Percentiles rank a stretch among this genome's conserved stretches.
Conservation (phyloP, 2,888 invertebrate genomes). For the Melanostoma mellinum region DNA sequence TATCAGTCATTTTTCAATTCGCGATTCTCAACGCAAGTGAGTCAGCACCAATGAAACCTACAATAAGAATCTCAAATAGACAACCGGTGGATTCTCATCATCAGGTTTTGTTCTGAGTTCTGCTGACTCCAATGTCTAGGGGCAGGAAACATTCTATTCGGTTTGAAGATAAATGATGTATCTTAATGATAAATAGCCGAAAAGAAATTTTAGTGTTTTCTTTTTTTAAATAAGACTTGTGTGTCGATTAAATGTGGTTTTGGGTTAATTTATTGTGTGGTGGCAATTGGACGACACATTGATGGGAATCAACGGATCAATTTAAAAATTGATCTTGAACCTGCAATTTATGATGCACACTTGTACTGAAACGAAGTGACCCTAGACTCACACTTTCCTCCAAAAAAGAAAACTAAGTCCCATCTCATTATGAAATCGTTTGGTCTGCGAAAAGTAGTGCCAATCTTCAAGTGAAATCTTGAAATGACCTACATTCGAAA, state of each 20-base stretch:
- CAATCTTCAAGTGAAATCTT: too few relatives aligned
- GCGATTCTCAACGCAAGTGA: slow-evolving; percentile 37
- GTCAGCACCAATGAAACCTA: slow-evolving; percentile 10
- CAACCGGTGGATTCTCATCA: slow-evolving; percentile 37
- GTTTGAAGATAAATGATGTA: slow-evolving; percentile 66
- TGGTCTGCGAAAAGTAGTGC: too few relatives aligned
- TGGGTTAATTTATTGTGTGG: background rate
- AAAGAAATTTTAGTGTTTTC: slow-evolving; percentile 42
- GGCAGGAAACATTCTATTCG: slow-evolving; percentile 48
- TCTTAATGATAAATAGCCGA: slow-evolving; percentile 65
- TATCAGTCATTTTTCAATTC: slow-evolving; percentile 73
- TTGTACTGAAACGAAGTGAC: too few relatives aligned
- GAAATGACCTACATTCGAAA: too few relatives aligned
- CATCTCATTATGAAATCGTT: too few relatives aligned
- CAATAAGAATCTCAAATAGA: background rate
- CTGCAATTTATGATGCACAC: too few relatives aligned
- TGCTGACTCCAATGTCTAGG: slow-evolving; percentile 35
- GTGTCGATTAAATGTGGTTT: background rate
- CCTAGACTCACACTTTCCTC: too few relatives aligned
- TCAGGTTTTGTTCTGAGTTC: slow-evolving; percentile 41
- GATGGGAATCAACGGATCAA: too few relatives aligned
- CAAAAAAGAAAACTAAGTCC: too few relatives aligned
- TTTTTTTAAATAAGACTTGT: background rate
- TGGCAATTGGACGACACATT: too few relatives aligned
- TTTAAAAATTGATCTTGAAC: too few relatives aligned